phyloP scores from a whole-genome alignment of 1,140 invertebrate genomes.

The Drosophila nebulosa region DNA sequence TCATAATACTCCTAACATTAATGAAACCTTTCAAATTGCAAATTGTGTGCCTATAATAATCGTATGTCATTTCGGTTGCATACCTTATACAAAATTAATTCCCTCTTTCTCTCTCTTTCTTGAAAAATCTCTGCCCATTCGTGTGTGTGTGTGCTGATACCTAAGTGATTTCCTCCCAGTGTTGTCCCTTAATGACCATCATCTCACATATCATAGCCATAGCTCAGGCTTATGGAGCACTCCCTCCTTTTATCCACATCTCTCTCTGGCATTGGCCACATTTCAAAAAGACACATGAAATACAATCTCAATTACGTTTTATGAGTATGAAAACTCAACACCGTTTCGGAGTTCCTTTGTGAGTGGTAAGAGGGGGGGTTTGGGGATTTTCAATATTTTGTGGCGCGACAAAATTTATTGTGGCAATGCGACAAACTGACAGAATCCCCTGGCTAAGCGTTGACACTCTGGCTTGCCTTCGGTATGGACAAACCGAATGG shows the following conservation, averaged over 20 bases:
- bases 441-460: slow-evolving; percentile 59
- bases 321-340: slow-evolving; percentile 60
- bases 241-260: neutral
- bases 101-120: too few relatives aligned
- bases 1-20: too few relatives aligned
- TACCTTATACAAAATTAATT: neutral
- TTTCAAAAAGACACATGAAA: slow-evolving; percentile 41
- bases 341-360: slow-evolving; percentile 27
- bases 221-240: slow-evolving; percentile 23
- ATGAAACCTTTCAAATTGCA: neutral
- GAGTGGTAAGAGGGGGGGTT: neutral
- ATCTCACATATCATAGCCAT: slow-evolving; percentile 40
- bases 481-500: neutral
- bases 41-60: neutral
- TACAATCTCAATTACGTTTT: slow-evolving; percentile 72
- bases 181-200: slow-evolving; percentile 47
- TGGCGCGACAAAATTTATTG: slow-evolving; percentile 58
- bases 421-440: slow-evolving; percentile 50
- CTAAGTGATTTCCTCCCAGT: slow-evolving; percentile 7
- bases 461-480: slow-evolving; percentile 30
- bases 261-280: neutral
- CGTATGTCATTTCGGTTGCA: neutral
- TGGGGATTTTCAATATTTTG: slow-evolving; percentile 76
- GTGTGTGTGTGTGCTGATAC: slow-evolving; percentile 5
- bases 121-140: slow-evolving; percentile 21